Evolutionary conservation across 2,113 vertebrate species (phyloP).

Genomic region (Chunga burmeisteri): DNA sequence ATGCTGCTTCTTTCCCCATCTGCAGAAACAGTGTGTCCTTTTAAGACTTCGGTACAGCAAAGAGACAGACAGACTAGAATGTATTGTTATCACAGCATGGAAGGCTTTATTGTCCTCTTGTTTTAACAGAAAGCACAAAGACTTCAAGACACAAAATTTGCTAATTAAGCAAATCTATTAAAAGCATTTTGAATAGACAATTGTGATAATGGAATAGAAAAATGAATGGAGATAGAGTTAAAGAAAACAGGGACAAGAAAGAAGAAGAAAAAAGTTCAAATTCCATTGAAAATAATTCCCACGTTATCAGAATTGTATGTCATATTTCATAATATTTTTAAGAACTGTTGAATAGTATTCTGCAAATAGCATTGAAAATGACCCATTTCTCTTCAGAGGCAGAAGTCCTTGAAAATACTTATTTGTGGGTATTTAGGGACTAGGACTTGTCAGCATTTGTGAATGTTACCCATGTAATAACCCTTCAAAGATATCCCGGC

Average conservation of each 20-base stretch:
- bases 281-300: not conserved
- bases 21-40: not conserved
- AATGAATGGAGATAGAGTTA: not conserved
- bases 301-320: not conserved
- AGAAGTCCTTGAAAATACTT: not conserved
- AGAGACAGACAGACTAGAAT: not conserved
- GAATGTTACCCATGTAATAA: not conserved
- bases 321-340: not conserved
- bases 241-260: not conserved
- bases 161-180: not conserved
- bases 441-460: not conserved
- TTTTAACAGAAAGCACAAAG: not conserved
- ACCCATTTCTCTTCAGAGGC: fast-evolving
- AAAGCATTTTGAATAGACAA: not conserved
- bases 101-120: not conserved
- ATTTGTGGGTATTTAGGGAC: not conserved
- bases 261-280: not conserved
- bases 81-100: not conserved
- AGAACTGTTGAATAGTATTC: not conserved
- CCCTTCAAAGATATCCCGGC: not conserved
- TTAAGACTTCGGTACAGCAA: not conserved
- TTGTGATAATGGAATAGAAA: not conserved
- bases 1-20: not conserved
- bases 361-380: not conserved
- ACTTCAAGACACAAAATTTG: not conserved